These are phyloP conservation scores for Nymphalis polychloros DNA, from an alignment of 2,888 invertebrate species.

Conservation along the genomic window DNA sequence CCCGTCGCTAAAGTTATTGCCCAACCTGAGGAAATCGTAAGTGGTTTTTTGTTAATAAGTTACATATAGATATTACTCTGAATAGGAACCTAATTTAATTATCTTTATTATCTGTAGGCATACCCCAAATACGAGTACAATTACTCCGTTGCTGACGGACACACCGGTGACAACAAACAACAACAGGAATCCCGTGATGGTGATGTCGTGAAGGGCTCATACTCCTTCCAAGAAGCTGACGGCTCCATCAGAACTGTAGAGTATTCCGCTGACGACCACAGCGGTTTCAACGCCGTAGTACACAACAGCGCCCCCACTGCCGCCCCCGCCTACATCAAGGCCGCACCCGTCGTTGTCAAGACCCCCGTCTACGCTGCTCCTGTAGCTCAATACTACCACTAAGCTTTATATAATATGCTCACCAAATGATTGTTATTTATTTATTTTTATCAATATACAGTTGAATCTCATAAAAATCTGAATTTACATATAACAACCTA, in stretches of 20 bases:
- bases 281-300: no score
- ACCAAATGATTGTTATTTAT: neutral
- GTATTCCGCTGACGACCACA: constrained; percentile 51
- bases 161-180: no score
- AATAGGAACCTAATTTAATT: no score
- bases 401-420: neutral
- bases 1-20: no score
- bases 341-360: no score
- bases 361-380: constrained; percentile 46
- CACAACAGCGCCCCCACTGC: no score
- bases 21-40: constrained; percentile 22
- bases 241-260: constrained; percentile 80
- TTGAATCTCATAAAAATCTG: neutral
- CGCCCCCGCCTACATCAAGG: no score
- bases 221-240: constrained; percentile 54
- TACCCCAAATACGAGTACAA: constrained; percentile 36
- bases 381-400: constrained; percentile 46
- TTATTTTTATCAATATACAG: neutral
- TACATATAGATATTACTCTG: no score
- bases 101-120: constrained; percentile 48
- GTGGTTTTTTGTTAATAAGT: neutral
- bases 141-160: no score
- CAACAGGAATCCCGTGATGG: no score
- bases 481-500: neutral
- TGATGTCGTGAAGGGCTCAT: no score